A percentile compares a stretch with the other conserved stretches of the same genome.
Evolutionary conservation across 2,888 invertebrate species (phyloP).

Genomic region (Acanthosepion lycidas): DNA sequence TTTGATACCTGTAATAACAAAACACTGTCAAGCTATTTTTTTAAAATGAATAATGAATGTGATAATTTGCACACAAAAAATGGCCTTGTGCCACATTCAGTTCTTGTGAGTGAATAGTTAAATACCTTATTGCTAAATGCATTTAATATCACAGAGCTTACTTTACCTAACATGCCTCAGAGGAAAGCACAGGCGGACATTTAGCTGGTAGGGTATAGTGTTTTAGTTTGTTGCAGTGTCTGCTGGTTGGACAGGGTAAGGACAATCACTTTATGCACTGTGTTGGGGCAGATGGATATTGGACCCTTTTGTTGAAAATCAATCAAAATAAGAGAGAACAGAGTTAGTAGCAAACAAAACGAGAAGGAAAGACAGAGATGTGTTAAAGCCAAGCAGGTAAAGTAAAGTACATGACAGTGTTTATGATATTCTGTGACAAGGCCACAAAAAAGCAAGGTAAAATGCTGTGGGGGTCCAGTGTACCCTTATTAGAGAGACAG

Average conservation of each 20-base stretch:
- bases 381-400: not conserved
- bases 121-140: not conserved
- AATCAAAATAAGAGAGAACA: not conserved
- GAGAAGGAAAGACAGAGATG: not conserved
- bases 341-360: not conserved
- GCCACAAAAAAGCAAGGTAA: not conserved
- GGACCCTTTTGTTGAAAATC: not conserved
- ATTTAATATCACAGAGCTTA: not conserved
- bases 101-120: not conserved
- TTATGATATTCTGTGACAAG: constrained; percentile 12
- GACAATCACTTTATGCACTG: not conserved
- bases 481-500: not conserved
- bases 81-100: not conserved
- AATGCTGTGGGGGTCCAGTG: constrained; percentile 33
- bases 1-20: not conserved
- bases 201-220: not conserved
- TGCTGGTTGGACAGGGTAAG: not conserved
- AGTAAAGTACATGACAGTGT: constrained; percentile 23
- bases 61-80: not conserved
- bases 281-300: not conserved
- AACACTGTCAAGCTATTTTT: not conserved
- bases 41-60: not conserved
- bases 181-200: not conserved
- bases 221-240: not conserved
- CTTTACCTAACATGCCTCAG: not conserved